Evolutionary conservation across 1,140 invertebrate genomes (phyloP).

Genomic region (Nephotettix cincticeps): DNA sequence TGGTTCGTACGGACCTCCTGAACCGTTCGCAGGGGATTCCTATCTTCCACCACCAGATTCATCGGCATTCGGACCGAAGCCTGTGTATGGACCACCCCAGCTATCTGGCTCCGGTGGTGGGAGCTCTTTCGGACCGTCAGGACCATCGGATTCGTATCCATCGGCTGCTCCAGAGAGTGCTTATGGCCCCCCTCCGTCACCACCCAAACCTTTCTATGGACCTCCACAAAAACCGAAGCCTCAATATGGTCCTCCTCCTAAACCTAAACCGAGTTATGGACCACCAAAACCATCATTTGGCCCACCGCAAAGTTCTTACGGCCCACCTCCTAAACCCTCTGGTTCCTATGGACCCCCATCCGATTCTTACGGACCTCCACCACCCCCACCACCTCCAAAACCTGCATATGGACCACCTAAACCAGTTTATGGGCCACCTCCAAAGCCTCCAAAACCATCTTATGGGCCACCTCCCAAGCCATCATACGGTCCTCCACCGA

Average conservation of each 20-base stretch:
- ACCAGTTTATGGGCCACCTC: conserved; percentile 38
- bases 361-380: conserved; percentile 45
- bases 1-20: conserved; percentile 44
- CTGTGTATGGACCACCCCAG: conserved; percentile 49
- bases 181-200: conserved; percentile 43
- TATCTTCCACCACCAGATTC: conserved; percentile 38
- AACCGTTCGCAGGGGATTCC: conserved; percentile 29
- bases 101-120: conserved; percentile 15
- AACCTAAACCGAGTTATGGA: conserved; percentile 52
- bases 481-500: conserved; percentile 42
- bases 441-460: conserved; percentile 41
- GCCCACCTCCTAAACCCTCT: conserved; percentile 39
- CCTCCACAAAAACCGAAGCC: conserved; percentile 44
- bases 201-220: conserved; percentile 44
- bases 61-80: conserved; percentile 44
- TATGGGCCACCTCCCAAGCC: conserved; percentile 44
- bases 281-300: conserved; percentile 48
- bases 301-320: conserved; percentile 40
- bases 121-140: conserved; percentile 49
- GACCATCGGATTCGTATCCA: conserved; percentile 18
- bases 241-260: conserved; percentile 36
- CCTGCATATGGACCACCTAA: conserved; percentile 46
- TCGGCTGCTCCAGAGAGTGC: conserved; percentile 19
- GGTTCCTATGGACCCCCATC: conserved; percentile 49
- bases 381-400: conserved; percentile 45